These are phyloP conservation scores for Gambusia holbrooki DNA, from an alignment of 2,113 vertebrate genomes.

Conservation along the genomic window DNA sequence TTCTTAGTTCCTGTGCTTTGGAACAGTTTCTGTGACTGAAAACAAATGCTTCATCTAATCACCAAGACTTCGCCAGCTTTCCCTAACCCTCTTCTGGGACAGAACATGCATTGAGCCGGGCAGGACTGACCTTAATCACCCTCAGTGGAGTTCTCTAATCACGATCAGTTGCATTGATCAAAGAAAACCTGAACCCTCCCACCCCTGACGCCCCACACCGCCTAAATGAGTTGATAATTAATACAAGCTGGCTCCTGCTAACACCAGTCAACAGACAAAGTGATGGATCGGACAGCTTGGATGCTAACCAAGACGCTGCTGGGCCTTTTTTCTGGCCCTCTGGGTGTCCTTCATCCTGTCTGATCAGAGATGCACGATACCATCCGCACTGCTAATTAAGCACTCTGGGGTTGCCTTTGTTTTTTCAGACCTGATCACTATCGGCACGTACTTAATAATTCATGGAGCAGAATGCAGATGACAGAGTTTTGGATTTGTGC, in stretches of 20 bases:
- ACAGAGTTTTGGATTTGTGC: conserved; percentile 26
- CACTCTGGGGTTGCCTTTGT: conserved; percentile 65
- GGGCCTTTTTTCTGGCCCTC: conserved; percentile 28
- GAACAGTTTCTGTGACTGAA: conserved; percentile 11
- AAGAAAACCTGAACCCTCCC: conserved; percentile 49
- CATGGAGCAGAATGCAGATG: conserved; percentile 60
- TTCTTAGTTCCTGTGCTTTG: too few species aligned
- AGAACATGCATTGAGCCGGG: conserved; percentile 24
- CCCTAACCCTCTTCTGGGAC: conserved; percentile 6
- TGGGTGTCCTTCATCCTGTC: conserved; percentile 68
- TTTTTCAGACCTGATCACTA: conserved; percentile 67
- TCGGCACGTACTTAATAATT: conserved; percentile 74
- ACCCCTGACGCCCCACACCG: conserved; percentile 23
- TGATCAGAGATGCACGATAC: conserved; percentile 70
- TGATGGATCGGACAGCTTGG: conserved; percentile 85
- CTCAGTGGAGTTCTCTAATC: conserved; percentile 48
- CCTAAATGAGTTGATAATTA: conserved; percentile 83
- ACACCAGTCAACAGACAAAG: conserved; percentile 73
- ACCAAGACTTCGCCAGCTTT: not conserved
- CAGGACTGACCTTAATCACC: conserved; percentile 62
- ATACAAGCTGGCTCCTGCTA: conserved; percentile 80
- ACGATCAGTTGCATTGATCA: conserved; percentile 69
- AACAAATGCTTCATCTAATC: conserved; percentile 2
- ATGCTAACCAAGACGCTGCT: conserved; percentile 55
- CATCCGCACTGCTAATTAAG: conserved; percentile 67